Percentiles rank a stretch among this genome's conserved stretches.
These are phyloP conservation scores for Xanthorhoe spadicearia DNA, from an alignment of 2,888 invertebrate species.

Conservation along the genomic window DNA sequence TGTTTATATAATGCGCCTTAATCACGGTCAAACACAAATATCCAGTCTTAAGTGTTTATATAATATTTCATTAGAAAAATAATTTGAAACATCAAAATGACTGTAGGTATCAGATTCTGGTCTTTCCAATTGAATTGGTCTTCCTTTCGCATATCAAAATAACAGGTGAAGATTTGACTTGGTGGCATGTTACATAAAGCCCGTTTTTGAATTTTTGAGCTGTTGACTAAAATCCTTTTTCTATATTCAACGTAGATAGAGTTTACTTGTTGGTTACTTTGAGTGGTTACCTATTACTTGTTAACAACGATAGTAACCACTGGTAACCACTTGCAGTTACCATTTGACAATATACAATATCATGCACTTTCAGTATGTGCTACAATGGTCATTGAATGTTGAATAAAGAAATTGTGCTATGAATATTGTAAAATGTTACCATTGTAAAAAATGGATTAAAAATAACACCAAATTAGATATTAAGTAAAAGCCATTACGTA, in stretches of 20 bases:
- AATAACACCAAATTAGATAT: slow-evolving; percentile 28
- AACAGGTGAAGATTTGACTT: neutral
- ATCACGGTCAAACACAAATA: no score
- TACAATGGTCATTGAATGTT: neutral
- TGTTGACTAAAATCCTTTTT: neutral
- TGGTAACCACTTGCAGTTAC: no score
- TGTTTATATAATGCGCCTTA: no score
- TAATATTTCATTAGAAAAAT: no score
- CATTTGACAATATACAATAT: no score
- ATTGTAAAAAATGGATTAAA: neutral
- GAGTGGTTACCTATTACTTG: no score
- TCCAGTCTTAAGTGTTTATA: no score
- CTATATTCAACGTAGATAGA: neutral
- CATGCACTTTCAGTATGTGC: no score
- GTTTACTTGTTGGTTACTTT: no score
- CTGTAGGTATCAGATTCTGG: no score
- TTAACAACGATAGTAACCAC: no score
- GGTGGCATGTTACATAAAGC: neutral
- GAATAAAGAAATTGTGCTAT: neutral
- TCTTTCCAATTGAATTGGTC: slow-evolving; percentile 12
- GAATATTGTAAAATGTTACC: neutral
- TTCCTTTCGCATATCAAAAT: slow-evolving; percentile 37
- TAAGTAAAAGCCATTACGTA: slow-evolving; percentile 22
- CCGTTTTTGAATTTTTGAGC: neutral
- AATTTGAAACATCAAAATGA: no score